phyloP scores from a whole-genome alignment of 2,113 vertebrate genomes.

The Heptranchias perlo region DNA sequence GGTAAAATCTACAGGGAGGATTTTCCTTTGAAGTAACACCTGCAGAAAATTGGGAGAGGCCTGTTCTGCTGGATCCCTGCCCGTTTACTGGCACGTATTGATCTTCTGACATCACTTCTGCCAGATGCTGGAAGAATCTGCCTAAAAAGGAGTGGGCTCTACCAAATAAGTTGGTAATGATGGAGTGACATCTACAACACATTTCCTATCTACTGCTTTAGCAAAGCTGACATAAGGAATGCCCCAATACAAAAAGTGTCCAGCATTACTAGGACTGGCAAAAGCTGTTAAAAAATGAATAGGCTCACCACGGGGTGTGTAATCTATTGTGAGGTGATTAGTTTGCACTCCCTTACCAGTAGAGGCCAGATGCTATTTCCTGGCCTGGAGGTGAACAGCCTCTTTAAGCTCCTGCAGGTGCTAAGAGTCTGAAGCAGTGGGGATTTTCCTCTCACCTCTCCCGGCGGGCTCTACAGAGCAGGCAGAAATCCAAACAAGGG shows the following conservation, averaged over 20 bases:
- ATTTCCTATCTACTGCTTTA: neutral
- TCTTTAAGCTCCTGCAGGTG: neutral
- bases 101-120: neutral
- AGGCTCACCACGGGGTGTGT: neutral
- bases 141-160: neutral
- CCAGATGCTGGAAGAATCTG: neutral
- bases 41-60: neutral
- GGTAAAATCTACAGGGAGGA: too few species aligned
- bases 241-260: neutral
- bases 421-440: neutral
- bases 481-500: neutral
- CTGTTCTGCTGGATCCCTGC: neutral
- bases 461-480: neutral
- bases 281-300: conserved; percentile 7
- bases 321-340: neutral
- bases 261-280: conserved; percentile 2
- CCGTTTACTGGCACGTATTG: neutral
- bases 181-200: neutral
- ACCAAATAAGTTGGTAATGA: neutral
- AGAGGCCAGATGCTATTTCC: neutral
- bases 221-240: neutral
- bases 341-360: neutral
- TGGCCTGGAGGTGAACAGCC: neutral
- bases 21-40: too few species aligned
- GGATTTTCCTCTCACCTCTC: neutral